phyloP scores from a whole-genome alignment of 2,888 invertebrate species.

The Perithous albicinctus region DNA sequence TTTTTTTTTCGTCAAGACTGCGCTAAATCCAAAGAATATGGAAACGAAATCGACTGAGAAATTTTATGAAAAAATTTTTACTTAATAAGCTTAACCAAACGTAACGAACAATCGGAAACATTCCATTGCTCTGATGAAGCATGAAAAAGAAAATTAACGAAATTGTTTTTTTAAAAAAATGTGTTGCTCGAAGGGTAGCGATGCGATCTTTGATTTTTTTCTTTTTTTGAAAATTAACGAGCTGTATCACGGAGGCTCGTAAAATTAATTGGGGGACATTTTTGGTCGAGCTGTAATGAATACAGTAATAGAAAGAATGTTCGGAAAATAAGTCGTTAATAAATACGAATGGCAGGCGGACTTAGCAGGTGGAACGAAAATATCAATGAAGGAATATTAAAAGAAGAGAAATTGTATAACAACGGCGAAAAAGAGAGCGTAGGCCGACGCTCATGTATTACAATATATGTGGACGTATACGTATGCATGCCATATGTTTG shows the following conservation, averaged over 20 bases:
- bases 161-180: slow-evolving; percentile 1
- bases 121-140: slow-evolving; percentile 66
- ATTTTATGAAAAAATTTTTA: slow-evolving; percentile 64
- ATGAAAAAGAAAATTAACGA: slow-evolving; percentile 30
- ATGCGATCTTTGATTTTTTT: slow-evolving; percentile 40
- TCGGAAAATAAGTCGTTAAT: slow-evolving; percentile 37
- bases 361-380: slow-evolving; percentile 48
- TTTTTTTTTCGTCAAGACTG: slow-evolving; percentile 77
- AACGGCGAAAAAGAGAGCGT: slow-evolving; percentile 42
- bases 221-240: slow-evolving; percentile 35
- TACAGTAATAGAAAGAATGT: slow-evolving; percentile 11
- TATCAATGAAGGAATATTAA: slow-evolving; percentile 40
- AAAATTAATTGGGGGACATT: slow-evolving; percentile 37
- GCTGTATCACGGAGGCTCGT: not conserved
- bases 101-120: slow-evolving; percentile 70
- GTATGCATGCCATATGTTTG: slow-evolving; percentile 54
- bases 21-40: slow-evolving; percentile 80
- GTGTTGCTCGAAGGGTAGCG: slow-evolving; percentile 2
- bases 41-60: slow-evolving; percentile 76
- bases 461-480: slow-evolving; percentile 51
- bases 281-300: slow-evolving; percentile 52
- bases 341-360: slow-evolving; percentile 64
- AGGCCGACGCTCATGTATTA: slow-evolving; percentile 67
- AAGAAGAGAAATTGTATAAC: slow-evolving; percentile 14
- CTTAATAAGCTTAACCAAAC: slow-evolving; percentile 73